These are phyloP conservation scores for Strigamia crassipes DNA, from an alignment of 2,888 invertebrate species.

Conservation along the genomic window DNA sequence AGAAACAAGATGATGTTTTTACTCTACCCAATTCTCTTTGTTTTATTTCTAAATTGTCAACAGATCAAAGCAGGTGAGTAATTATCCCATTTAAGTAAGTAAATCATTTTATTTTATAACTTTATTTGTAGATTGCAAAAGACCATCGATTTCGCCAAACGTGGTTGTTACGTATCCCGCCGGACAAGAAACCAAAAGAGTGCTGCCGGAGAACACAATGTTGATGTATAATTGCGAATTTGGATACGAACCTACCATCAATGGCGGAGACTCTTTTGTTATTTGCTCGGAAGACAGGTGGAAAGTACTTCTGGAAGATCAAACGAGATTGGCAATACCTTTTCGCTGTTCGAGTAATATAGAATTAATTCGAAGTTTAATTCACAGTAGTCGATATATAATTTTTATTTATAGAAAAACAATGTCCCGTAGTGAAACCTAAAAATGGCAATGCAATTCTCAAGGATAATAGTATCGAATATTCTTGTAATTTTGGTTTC, in stretches of 20 bases:
- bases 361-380: background rate
- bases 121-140: background rate
- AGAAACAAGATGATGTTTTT: too few species aligned
- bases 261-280: background rate
- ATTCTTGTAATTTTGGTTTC: background rate
- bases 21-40: too few species aligned
- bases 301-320: background rate
- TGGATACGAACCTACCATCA: background rate
- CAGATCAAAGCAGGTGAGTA: background rate
- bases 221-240: background rate
- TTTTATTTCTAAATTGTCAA: too few species aligned
- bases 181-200: background rate
- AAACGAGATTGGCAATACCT: background rate
- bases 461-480: background rate
- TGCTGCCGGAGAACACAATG: background rate
- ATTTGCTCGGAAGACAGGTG: background rate
- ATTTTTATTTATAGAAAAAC: background rate
- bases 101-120: background rate
- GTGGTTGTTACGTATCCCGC: background rate
- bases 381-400: background rate
- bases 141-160: background rate
- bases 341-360: background rate
- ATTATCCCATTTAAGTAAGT: background rate
- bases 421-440: background rate
- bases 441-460: background rate